A percentile compares a stretch with the other conserved stretches of the same genome.
Conservation (phyloP, 1,140 invertebrate genomes). For the Oreohelix idahoensis region DNA sequence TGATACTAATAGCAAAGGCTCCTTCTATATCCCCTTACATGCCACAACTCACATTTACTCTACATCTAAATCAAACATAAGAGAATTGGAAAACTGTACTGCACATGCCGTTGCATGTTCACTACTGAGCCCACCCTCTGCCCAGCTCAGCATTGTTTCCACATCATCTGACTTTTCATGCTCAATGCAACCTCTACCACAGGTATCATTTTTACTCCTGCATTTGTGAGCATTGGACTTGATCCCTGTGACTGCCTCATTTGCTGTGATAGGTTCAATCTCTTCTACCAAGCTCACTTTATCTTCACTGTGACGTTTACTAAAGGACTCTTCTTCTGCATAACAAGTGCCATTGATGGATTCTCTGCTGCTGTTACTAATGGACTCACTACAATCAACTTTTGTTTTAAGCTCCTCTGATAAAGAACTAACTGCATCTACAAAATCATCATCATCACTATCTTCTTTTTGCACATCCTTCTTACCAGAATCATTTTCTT, state of each 20-base stretch:
- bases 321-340: not conserved
- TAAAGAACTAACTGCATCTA: conserved; percentile 50
- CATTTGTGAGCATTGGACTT: not conserved
- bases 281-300: not conserved
- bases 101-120: conserved; percentile 65
- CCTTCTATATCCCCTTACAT: not conserved
- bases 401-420: conserved; percentile 33
- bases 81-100: conserved; percentile 62
- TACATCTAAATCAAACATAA: conserved; percentile 64
- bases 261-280: not conserved
- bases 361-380: too few relatives aligned
- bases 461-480: conserved; percentile 37
- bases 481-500: conserved; percentile 31
- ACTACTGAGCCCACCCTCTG: conserved; percentile 33
- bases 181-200: conserved; percentile 29
- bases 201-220: not conserved
- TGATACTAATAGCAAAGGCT: too few relatives aligned
- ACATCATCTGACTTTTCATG: conserved; percentile 42
- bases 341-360: not conserved
- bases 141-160: conserved; percentile 57
- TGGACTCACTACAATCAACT: not conserved
- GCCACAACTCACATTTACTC: conserved; percentile 45
- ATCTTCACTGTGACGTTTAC: not conserved
- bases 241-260: not conserved
- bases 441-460: conserved; percentile 51